phyloP scores from a whole-genome alignment of 2,113 vertebrate species.

The Tetrao urogallus region DNA sequence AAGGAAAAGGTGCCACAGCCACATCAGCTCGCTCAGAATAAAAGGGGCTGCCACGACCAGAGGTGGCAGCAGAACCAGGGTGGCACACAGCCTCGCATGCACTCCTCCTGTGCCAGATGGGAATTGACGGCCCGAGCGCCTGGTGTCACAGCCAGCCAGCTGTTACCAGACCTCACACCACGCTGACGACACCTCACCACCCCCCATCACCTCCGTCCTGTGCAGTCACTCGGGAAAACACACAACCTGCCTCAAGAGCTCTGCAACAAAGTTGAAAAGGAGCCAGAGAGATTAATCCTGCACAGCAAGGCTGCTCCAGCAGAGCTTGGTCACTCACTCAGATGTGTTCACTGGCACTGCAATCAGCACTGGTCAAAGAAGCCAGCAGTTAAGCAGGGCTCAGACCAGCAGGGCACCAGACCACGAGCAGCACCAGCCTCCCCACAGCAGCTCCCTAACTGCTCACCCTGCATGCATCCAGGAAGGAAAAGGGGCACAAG shows the following conservation, averaged over 20 bases:
- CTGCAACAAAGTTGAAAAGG: background rate
- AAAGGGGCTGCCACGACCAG: background rate
- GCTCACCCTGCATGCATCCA: background rate
- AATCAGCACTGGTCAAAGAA: background rate
- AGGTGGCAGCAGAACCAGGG: background rate
- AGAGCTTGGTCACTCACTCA: accelerated
- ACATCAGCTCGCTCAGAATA: background rate
- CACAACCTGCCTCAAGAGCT: background rate
- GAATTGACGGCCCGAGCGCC: accelerated
- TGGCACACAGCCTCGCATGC: accelerated
- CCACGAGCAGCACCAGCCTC: too few species aligned
- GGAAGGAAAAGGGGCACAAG: background rate
- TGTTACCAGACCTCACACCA: background rate
- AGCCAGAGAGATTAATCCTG: background rate
- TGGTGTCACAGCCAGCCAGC: accelerated
- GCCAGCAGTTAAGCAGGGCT: too few species aligned
- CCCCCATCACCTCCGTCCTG: background rate
- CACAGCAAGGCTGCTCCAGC: background rate
- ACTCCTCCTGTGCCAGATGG: background rate
- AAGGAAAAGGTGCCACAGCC: accelerated
- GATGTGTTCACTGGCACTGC: accelerated
- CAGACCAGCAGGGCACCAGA: too few species aligned
- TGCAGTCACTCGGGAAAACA: background rate
- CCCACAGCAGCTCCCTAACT: background rate
- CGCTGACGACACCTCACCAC: accelerated